Evolutionary conservation across 2,888 invertebrate genomes (phyloP).

Genomic region (Nymphalis polychloros): DNA sequence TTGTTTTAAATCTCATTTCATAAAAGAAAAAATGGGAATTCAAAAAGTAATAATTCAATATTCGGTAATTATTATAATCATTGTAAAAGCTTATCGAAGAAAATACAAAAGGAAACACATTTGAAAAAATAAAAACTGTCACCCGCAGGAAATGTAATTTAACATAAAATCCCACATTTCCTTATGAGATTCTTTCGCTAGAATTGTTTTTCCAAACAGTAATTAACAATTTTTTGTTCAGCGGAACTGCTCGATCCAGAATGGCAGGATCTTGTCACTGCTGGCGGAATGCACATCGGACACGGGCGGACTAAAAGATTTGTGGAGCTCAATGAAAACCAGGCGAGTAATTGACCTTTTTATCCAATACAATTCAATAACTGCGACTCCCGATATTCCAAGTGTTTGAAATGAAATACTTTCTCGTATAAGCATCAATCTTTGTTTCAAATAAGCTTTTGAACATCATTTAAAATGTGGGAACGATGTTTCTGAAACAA

Average conservation of each 20-base stretch:
- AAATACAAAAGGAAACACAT: background rate
- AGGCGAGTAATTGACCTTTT: slow-evolving; percentile 47
- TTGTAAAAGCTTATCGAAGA: no score
- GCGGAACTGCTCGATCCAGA: slow-evolving; percentile 47
- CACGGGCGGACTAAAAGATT: slow-evolving; percentile 64
- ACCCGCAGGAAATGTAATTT: slow-evolving; percentile 5
- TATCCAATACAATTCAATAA: background rate
- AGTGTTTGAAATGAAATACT: background rate
- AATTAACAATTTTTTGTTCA: slow-evolving; percentile 23
- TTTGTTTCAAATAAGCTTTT: background rate
- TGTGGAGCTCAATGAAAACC: slow-evolving; percentile 58
- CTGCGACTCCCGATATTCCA: background rate
- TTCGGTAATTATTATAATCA: no score
- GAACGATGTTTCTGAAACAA: background rate
- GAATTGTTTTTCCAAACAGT: background rate
- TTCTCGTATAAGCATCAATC: slow-evolving; percentile 1
- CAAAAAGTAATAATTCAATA: no score
- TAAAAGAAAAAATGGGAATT: no score
- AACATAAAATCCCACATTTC: slow-evolving; percentile 5
- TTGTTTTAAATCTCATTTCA: no score
- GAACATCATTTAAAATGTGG: background rate
- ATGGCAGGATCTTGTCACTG: slow-evolving; percentile 58
- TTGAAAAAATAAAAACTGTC: background rate
- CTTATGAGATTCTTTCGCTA: background rate
- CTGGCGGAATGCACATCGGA: slow-evolving; percentile 61